Percentiles rank a stretch among this genome's conserved stretches.
These are phyloP conservation scores for Nebria ingens DNA, from an alignment of 1,140 invertebrate species.

Conservation along the genomic window DNA sequence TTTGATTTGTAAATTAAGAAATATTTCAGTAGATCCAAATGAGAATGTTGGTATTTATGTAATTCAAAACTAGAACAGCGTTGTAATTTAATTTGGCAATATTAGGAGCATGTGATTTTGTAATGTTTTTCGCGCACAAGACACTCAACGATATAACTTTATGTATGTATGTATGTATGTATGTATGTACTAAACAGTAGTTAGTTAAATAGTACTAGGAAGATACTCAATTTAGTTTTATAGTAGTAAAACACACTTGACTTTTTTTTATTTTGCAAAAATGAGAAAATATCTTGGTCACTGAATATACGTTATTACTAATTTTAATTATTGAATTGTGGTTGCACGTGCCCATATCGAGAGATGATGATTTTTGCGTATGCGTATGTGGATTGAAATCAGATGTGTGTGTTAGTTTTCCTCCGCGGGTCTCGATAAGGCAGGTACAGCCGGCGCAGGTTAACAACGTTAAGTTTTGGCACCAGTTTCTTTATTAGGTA, in stretches of 20 bases:
- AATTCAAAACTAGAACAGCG: no score
- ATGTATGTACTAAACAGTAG: neutral
- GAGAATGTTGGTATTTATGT: no score
- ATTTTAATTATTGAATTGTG: constrained; percentile 2
- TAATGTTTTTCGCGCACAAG: no score
- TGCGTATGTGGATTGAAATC: no score
- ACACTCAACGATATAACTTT: neutral
- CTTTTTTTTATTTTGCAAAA: constrained; percentile 9
- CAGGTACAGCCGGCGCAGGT: constrained; percentile 3
- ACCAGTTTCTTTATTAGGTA: constrained; percentile 21
- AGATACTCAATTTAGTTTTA: constrained; percentile 9
- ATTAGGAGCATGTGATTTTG: no score
- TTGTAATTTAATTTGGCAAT: no score
- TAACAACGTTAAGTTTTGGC: constrained; percentile 31
- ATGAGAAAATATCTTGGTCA: constrained; percentile 7
- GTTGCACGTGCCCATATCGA: neutral
- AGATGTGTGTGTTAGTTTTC: no score
- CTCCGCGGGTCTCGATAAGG: neutral
- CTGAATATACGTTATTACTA: constrained; percentile 7
- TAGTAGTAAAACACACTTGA: no score
- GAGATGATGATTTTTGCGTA: neutral
- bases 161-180: no score
- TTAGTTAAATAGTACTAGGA: constrained; percentile 3
- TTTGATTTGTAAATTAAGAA: no score
- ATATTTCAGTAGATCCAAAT: no score